A percentile compares a stretch with the other conserved stretches of the same genome.
Evolutionary conservation across 53 echinoderm and acorn worm species (phyloP).

Genomic region (Luidia sarsii): DNA sequence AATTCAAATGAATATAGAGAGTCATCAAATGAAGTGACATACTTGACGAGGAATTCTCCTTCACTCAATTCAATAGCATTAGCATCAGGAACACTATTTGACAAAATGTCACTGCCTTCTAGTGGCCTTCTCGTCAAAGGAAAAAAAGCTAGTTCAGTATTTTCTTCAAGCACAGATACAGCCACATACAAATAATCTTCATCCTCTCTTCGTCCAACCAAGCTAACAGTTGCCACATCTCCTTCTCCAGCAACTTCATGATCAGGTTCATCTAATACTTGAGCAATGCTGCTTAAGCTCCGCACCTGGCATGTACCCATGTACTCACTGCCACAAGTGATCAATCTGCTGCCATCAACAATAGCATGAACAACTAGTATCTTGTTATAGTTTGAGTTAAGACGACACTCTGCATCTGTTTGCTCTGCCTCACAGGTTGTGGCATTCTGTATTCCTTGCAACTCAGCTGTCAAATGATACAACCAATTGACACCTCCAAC

Average conservation of each 20-base stretch:
- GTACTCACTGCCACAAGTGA: constrained; percentile 52
- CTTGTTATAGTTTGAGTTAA: constrained; percentile 54
- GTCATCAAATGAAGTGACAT: no score
- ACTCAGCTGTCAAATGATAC: background rate
- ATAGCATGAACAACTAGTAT: constrained; percentile 42
- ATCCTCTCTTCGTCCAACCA: background rate
- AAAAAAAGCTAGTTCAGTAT: no score
- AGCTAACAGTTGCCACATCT: background rate
- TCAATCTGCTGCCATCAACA: constrained; percentile 21
- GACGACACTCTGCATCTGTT: background rate
- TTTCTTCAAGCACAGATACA: background rate
- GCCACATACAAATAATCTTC: background rate
- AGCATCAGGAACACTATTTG: no score
- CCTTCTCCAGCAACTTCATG: background rate
- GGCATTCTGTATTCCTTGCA: constrained; percentile 27
- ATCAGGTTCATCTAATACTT: background rate
- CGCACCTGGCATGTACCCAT: background rate
- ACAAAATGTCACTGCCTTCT: no score
- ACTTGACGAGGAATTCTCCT: background rate
- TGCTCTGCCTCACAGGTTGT: background rate
- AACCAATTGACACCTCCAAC: constrained; percentile 47
- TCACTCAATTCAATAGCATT: no score
- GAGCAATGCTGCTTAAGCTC: background rate
- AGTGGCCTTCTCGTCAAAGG: no score
- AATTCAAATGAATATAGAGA: no score